Conservation (phyloP, 1,140 invertebrate genomes). For the Drosophila gunungcola region DNA sequence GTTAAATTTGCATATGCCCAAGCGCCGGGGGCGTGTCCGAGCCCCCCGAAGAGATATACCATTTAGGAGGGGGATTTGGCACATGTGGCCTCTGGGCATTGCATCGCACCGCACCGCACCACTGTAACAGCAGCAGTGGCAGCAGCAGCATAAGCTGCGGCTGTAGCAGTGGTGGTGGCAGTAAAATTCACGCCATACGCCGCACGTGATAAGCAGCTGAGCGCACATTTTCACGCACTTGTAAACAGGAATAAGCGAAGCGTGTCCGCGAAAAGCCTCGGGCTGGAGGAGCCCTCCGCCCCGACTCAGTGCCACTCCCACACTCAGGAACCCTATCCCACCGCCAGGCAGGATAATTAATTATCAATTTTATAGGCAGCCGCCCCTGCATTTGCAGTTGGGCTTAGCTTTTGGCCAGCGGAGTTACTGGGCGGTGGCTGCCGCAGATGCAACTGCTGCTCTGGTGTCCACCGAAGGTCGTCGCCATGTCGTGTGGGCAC, state of each 20-base stretch:
- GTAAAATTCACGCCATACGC: slow-evolving; percentile 70
- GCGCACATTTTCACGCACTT: slow-evolving; percentile 81
- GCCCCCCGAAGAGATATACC: slow-evolving; percentile 44
- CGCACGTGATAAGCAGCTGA: slow-evolving; percentile 79
- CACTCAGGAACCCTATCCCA: not conserved
- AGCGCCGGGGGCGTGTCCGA: slow-evolving; percentile 10
- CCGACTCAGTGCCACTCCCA: too few species aligned
- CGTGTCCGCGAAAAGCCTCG: slow-evolving; percentile 70
- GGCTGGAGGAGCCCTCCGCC: slow-evolving; percentile 12
- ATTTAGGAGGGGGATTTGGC: slow-evolving; percentile 37
- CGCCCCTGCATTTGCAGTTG: slow-evolving; percentile 18
- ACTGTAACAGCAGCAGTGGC: not conserved
- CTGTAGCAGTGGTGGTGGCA: slow-evolving; percentile 42
- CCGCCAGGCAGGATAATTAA: slow-evolving; percentile 69
- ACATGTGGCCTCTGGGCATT: slow-evolving; percentile 64
- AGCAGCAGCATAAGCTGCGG: not conserved
- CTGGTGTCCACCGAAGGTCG: slow-evolving; percentile 43
- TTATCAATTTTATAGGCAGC: slow-evolving; percentile 74
- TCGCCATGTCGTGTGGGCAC: slow-evolving; percentile 33
- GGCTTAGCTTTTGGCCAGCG: slow-evolving; percentile 37
- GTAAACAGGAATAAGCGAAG: slow-evolving; percentile 78
- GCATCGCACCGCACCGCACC: slow-evolving; percentile 13
- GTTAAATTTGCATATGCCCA: slow-evolving; percentile 52
- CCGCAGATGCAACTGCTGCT: slow-evolving; percentile 31
- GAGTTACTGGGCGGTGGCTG: slow-evolving; percentile 21